phyloP scores from a whole-genome alignment of 2,888 invertebrate genomes.

The Drosophila mercatorum region DNA sequence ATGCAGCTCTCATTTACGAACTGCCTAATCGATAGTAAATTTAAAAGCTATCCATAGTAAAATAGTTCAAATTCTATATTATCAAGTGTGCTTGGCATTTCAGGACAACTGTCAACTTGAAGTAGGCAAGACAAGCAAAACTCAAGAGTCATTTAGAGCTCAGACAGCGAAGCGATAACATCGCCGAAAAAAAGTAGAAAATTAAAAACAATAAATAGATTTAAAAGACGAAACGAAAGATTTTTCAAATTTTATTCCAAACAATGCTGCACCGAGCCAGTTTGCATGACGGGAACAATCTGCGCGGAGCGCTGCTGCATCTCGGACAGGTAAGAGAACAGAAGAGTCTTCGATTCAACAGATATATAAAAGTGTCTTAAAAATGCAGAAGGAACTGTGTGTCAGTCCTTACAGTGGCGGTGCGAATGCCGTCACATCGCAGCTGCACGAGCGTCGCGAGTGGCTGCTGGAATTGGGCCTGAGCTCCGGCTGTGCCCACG shows the following conservation, averaged over 20 bases:
- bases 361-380: neutral
- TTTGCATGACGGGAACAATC: neutral
- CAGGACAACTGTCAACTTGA: neutral
- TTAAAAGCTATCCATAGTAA: too few species aligned
- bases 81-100: slow-evolving; percentile 18
- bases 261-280: slow-evolving; percentile 2
- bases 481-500: slow-evolving; percentile 7
- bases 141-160: neutral
- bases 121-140: neutral
- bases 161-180: neutral
- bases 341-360: neutral
- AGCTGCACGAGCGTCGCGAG: slow-evolving; percentile 4
- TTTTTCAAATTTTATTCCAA: neutral
- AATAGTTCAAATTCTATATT: neutral
- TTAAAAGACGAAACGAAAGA: neutral
- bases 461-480: slow-evolving; percentile 22
- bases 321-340: slow-evolving; percentile 4
- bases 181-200: neutral
- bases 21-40: too few species aligned
- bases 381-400: neutral
- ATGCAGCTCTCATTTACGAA: too few species aligned
- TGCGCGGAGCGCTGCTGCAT: neutral
- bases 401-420: neutral
- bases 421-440: neutral
- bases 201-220: neutral